phyloP scores from a whole-genome alignment of 2,113 vertebrate genomes.

The Bucco capensis region DNA sequence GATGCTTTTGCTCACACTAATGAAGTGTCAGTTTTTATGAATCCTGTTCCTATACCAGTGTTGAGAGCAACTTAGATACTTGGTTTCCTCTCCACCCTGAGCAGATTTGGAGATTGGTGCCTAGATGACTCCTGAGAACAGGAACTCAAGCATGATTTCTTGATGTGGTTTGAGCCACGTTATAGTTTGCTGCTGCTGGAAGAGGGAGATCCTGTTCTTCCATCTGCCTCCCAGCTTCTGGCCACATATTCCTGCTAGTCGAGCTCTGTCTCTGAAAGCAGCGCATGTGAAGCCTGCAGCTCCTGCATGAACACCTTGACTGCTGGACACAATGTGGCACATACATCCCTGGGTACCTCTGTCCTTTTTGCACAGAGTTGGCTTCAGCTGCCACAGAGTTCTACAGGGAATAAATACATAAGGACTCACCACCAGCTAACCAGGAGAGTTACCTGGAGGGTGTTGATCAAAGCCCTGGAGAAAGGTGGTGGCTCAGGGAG shows the following conservation, averaged over 20 bases:
- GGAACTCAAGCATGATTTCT: neutral
- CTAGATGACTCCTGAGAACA: neutral
- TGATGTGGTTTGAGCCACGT: neutral
- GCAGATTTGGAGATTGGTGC: neutral
- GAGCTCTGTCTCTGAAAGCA: neutral
- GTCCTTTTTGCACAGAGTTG: neutral
- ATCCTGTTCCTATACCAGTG: neutral
- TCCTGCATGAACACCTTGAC: neutral
- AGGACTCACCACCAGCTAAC: neutral
- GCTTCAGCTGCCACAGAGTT: neutral
- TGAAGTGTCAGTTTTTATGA: neutral
- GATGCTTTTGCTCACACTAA: neutral
- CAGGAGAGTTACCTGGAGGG: neutral
- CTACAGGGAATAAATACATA: neutral
- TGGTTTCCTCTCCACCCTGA: neutral
- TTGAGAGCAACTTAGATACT: neutral
- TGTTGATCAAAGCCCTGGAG: neutral
- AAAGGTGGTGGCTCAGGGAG: neutral
- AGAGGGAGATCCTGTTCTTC: constrained; percentile 5
- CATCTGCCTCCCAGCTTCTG: neutral
- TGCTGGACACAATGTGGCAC: neutral
- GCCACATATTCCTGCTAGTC: neutral
- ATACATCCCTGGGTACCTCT: neutral
- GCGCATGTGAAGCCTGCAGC: neutral
- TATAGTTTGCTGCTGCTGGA: neutral